These are phyloP conservation scores for Littorina saxatilis DNA, from an alignment of 1,140 invertebrate species.

Conservation along the genomic window DNA sequence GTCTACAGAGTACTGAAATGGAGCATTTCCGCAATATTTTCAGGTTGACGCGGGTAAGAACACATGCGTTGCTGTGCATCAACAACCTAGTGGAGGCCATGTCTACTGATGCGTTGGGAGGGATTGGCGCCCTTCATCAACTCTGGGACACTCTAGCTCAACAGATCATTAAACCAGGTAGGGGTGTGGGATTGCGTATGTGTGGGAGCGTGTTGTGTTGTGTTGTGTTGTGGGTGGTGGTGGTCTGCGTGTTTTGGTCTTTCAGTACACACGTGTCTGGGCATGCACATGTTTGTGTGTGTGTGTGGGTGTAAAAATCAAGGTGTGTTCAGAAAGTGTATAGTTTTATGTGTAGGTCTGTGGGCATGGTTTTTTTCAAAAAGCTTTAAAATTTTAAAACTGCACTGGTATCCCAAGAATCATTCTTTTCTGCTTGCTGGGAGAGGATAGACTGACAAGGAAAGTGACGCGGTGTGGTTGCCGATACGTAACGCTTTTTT, in stretches of 20 bases:
- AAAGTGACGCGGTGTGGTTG: no score
- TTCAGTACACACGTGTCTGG: constrained; percentile 11
- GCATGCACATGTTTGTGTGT: constrained; percentile 3
- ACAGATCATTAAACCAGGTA: constrained; percentile 70
- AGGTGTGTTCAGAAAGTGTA: no score
- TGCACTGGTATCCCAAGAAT: no score
- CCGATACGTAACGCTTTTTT: no score
- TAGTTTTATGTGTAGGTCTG: no score
- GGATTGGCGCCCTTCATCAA: constrained; percentile 77
- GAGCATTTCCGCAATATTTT: no score
- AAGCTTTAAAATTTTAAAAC: no score
- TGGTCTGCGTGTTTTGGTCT: background rate
- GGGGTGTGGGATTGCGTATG: no score
- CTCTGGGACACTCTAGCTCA: constrained; percentile 79
- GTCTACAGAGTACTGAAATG: no score
- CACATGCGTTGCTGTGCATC: constrained; percentile 81
- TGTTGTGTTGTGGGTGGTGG: background rate
- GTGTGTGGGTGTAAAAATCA: background rate
- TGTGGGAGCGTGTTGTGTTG: constrained; percentile 44
- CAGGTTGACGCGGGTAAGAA: constrained; percentile 76
- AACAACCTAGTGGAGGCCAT: constrained; percentile 82
- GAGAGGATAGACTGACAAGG: no score
- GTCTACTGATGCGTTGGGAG: constrained; percentile 80
- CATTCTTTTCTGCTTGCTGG: no score
- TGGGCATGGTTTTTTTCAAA: no score